Evolutionary conservation across 2,797 vertebrate genomes (phyloP).

Genomic region (Epinephelus coioides): DNA sequence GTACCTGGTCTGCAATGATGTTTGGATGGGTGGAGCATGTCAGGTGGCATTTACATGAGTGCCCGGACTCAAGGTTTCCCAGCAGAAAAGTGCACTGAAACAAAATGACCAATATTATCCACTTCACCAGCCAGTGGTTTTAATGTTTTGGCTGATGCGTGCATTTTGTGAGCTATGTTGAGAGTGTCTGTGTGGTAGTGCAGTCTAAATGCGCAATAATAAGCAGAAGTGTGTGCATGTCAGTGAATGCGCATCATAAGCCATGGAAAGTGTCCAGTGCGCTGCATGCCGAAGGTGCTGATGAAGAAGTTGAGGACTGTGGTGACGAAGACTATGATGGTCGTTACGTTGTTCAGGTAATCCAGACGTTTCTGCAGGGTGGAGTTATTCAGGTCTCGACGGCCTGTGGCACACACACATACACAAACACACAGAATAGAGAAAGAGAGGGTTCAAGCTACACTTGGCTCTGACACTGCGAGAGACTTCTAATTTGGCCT

Average conservation of each 20-base stretch:
- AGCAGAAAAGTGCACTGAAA: too few relatives aligned
- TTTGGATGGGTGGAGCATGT: too few relatives aligned
- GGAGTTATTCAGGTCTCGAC: conserved; percentile 77
- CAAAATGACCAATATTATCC: too few relatives aligned
- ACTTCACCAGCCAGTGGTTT: too few relatives aligned
- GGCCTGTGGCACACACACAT: conserved; percentile 65
- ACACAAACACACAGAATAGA: conserved; percentile 22
- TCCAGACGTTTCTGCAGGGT: conserved; percentile 79
- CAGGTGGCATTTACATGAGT: too few relatives aligned
- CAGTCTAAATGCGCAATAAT: neutral
- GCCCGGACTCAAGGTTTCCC: too few relatives aligned
- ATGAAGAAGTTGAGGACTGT: conserved; percentile 78
- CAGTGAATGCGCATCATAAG: conserved; percentile 81
- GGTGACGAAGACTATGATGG: conserved; percentile 76
- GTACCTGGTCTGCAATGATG: too few relatives aligned
- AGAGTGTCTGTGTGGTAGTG: neutral
- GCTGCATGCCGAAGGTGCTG: conserved; percentile 79
- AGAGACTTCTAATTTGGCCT: neutral
- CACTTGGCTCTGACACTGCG: neutral
- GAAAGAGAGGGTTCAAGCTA: conserved; percentile 37
- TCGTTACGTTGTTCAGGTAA: conserved; percentile 80
- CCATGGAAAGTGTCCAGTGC: conserved; percentile 80
- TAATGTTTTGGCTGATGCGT: too few relatives aligned
- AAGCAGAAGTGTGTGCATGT: conserved; percentile 26
- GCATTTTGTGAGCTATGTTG: neutral